These are phyloP conservation scores for Tychaedon coryphoeus DNA, from an alignment of 2,113 vertebrate genomes.

Conservation along the genomic window DNA sequence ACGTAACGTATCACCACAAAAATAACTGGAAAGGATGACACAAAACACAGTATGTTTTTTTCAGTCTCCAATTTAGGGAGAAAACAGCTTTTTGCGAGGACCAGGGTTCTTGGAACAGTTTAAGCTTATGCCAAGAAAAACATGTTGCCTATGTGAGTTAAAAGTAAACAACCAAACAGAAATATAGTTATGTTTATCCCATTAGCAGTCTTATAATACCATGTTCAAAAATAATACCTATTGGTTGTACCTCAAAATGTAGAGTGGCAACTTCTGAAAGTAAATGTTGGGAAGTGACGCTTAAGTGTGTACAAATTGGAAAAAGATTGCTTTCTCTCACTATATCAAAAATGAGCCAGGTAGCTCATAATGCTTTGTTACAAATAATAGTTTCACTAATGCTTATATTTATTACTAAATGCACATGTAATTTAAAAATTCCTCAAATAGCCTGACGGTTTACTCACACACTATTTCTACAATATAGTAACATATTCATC, in stretches of 20 bases:
- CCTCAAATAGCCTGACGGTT: slow-evolving; percentile 33
- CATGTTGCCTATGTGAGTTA: not conserved
- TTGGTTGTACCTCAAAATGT: not conserved
- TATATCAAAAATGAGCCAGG: slow-evolving; percentile 13
- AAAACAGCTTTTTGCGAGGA: slow-evolving; percentile 7
- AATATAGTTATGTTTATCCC: slow-evolving; percentile 6
- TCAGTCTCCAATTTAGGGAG: not conserved
- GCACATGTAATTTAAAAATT: slow-evolving; percentile 42
- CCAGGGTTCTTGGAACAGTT: not conserved
- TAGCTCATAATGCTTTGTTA: slow-evolving; percentile 51
- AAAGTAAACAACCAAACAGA: slow-evolving; percentile 44
- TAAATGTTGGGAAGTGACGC: not conserved
- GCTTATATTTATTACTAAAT: slow-evolving; percentile 58
- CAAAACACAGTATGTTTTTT: not conserved
- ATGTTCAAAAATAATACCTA: slow-evolving; percentile 18
- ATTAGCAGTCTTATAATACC: not conserved
- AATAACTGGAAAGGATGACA: slow-evolving; percentile 42
- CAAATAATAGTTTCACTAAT: slow-evolving; percentile 43
- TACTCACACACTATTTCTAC: not conserved
- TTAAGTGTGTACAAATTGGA: slow-evolving; percentile 24
- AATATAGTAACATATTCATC: not conserved
- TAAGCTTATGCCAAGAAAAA: slow-evolving; percentile 32
- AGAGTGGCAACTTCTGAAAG: slow-evolving; percentile 7
- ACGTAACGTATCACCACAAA: slow-evolving; percentile 5
- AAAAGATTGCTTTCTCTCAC: slow-evolving; percentile 40